Conservation (phyloP, 2,113 vertebrate species). For the Tupaia tana region DNA sequence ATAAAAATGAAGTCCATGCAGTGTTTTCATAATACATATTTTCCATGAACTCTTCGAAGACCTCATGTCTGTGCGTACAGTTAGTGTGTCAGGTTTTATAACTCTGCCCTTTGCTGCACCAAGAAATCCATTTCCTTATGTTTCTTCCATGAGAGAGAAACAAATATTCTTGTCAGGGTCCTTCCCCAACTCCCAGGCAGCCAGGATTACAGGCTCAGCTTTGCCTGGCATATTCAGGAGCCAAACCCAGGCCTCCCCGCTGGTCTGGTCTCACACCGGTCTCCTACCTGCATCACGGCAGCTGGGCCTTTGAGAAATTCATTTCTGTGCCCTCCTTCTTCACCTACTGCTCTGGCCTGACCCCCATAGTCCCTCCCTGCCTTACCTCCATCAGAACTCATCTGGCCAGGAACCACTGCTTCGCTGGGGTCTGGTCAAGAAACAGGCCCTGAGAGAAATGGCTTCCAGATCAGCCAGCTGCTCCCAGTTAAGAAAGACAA, state of each 20-base stretch:
- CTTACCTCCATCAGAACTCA: not conserved
- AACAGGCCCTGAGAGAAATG: not conserved
- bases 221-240: too few relatives aligned
- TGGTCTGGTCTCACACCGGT: too few relatives aligned
- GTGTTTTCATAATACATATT: too few relatives aligned
- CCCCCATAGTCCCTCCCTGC: not conserved
- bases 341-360: not conserved
- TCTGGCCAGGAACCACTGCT: not conserved
- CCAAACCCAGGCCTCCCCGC: too few relatives aligned
- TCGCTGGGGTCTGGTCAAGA: not conserved
- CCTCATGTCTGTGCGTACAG: not conserved
- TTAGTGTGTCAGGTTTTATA: not conserved
- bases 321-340: not conserved
- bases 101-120: not conserved
- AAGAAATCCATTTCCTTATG: not conserved
- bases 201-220: too few relatives aligned
- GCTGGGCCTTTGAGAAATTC: not conserved
- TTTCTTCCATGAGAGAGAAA: too few relatives aligned
- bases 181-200: too few relatives aligned
- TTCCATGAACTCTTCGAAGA: too few relatives aligned
- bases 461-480: not conserved
- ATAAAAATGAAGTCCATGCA: too few relatives aligned
- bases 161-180: too few relatives aligned
- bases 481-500: not conserved
- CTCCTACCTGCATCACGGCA: too few relatives aligned